phyloP scores from a whole-genome alignment of 2,888 invertebrate species.

The Tinea semifulvella region DNA sequence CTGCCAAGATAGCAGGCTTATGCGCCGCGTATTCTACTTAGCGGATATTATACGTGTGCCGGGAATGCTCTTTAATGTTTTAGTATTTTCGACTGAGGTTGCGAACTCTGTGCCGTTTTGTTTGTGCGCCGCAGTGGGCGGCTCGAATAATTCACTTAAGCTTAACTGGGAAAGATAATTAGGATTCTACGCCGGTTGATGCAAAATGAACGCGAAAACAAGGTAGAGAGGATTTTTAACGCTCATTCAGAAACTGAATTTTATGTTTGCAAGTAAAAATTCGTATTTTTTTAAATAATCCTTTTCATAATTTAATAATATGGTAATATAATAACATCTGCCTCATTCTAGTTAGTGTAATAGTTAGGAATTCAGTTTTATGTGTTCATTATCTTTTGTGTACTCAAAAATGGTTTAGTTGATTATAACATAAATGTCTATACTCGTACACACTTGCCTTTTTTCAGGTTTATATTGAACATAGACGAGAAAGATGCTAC shows the following conservation, averaged over 20 bases:
- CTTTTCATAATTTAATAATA: slow-evolving; percentile 3
- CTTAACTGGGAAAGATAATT: slow-evolving; percentile 67
- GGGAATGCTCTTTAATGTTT: slow-evolving; percentile 62
- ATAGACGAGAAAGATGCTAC: background rate
- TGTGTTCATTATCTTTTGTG: background rate
- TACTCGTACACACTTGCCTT: background rate
- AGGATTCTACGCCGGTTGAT: slow-evolving; percentile 64
- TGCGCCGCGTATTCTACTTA: slow-evolving; percentile 51
- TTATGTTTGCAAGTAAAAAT: slow-evolving; percentile 59
- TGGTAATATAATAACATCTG: slow-evolving; percentile 9
- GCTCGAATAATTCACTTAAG: slow-evolving; percentile 65
- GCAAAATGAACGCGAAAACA: slow-evolving; percentile 64
- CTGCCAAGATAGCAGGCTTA: slow-evolving; percentile 58
- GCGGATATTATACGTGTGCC: slow-evolving; percentile 57
- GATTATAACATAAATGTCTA: background rate
- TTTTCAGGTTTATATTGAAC: slow-evolving; percentile 3
- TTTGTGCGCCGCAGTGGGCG: slow-evolving; percentile 62
- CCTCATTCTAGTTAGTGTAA: slow-evolving; percentile 4
- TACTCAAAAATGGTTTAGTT: background rate
- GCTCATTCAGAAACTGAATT: slow-evolving; percentile 65
- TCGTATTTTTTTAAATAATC: slow-evolving; percentile 19
- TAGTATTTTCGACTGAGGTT: slow-evolving; percentile 65
- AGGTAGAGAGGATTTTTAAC: slow-evolving; percentile 55
- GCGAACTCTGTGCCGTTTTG: slow-evolving; percentile 60
- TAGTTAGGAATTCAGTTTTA: background rate